Percentiles rank a stretch among this genome's conserved stretches.
Conservation (phyloP, 2,797 vertebrate species). For the Crypturellus tataupa region DNA sequence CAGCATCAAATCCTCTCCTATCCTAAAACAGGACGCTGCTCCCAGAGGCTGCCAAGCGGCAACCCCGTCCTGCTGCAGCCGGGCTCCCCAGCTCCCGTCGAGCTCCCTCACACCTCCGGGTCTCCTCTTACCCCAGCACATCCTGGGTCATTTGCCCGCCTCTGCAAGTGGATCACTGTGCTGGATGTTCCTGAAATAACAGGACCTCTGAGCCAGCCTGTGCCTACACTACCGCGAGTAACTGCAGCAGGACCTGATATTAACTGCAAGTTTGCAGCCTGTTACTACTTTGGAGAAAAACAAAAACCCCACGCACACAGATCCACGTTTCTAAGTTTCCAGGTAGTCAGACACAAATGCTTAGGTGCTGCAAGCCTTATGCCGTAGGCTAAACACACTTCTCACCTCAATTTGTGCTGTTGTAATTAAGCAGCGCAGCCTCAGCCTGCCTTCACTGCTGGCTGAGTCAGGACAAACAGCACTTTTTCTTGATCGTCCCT, state of each 20-base stretch:
- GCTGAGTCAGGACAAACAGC: neutral
- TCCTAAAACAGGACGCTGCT: neutral
- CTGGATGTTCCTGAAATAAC: neutral
- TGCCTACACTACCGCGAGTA: neutral
- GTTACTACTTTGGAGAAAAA: neutral
- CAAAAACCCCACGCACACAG: neutral
- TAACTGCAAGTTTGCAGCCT: neutral
- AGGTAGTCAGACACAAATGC: neutral
- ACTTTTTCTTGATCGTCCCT: neutral
- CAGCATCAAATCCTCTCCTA: too few relatives aligned
- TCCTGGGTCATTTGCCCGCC: neutral
- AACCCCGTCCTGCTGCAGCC: neutral
- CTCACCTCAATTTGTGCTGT: neutral
- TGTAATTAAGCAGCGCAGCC: neutral
- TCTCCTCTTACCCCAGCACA: neutral
- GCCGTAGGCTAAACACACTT: accelerated
- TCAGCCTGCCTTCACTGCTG: neutral
- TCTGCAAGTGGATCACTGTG: neutral
- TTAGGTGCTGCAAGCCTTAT: neutral
- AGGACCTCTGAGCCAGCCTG: accelerated
- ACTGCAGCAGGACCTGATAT: neutral
- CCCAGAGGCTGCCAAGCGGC: neutral
- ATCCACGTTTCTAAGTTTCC: neutral
- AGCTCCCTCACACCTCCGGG: neutral
- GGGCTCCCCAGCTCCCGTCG: slow-evolving; percentile 16